Conservation (phyloP, 1,140 invertebrate genomes). For the Rhizoglyphus robini region DNA sequence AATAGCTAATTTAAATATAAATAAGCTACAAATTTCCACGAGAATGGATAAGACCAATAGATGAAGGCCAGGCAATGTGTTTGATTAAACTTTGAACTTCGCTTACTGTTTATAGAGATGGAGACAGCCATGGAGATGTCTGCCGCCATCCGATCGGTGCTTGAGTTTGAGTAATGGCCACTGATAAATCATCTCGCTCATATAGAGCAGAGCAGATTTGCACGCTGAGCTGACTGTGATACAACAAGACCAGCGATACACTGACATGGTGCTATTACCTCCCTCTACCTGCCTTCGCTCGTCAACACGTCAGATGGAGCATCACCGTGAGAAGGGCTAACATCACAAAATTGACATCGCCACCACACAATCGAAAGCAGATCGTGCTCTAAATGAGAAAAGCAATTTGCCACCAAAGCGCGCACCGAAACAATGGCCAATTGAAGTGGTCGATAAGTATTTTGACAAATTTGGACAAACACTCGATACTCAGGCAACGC, state of each 20-base stretch:
- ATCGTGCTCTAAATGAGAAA: no score
- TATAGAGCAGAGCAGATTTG: neutral
- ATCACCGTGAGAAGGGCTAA: no score
- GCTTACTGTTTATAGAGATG: constrained; percentile 5
- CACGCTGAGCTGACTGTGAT: neutral
- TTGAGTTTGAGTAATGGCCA: neutral
- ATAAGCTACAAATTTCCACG: constrained; percentile 8
- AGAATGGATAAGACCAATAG: neutral
- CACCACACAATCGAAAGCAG: no score
- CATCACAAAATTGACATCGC: no score
- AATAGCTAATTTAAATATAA: constrained; percentile 14
- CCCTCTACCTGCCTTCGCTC: neutral
- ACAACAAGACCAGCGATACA: no score
- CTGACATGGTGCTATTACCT: no score
- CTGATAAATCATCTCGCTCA: constrained; percentile 10
- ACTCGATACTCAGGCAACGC: neutral
- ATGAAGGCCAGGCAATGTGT: neutral
- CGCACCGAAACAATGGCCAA: neutral
- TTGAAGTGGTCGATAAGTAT: neutral
- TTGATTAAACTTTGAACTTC: neutral
- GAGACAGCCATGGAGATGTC: neutral
- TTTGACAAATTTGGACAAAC: neutral
- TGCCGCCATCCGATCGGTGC: neutral
- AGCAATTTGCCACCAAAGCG: neutral
- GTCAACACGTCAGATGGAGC: no score